These are phyloP conservation scores for Anoplius nigerrimus DNA, from an alignment of 2,888 invertebrate species.

Conservation along the genomic window DNA sequence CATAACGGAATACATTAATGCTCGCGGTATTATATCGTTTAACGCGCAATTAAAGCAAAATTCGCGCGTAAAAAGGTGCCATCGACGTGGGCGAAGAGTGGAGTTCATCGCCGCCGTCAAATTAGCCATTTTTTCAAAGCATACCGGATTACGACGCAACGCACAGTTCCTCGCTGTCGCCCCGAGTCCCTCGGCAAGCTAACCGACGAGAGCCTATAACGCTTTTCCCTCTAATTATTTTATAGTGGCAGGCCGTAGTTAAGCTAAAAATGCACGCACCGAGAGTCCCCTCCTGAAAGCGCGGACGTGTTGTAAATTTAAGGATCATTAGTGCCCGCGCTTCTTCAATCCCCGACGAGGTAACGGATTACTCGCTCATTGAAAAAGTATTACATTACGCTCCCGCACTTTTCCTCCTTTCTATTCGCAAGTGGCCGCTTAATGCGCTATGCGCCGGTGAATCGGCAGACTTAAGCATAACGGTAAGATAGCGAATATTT, in stretches of 20 bases:
- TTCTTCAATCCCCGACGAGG: conserved; percentile 34
- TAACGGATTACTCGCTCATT: not conserved
- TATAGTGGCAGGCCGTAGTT: conserved; percentile 37
- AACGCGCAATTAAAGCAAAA: no score
- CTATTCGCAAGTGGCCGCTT: not conserved
- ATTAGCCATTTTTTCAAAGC: not conserved
- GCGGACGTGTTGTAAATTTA: conserved; percentile 51
- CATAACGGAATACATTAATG: no score
- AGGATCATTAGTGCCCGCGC: conserved; percentile 49
- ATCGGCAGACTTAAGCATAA: no score
- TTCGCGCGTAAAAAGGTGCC: no score
- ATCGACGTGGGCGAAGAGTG: no score
- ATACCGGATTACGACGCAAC: not conserved
- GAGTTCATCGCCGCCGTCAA: no score
- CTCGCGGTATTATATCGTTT: no score
- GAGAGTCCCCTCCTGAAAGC: conserved; percentile 39
- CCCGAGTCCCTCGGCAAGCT: not conserved
- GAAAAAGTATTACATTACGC: not conserved
- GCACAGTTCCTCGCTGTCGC: not conserved
- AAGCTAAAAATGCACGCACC: conserved; percentile 34
- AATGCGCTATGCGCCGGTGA: no score
- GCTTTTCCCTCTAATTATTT: conserved; percentile 48
- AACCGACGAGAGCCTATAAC: conserved; percentile 4
- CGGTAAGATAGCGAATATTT: no score
- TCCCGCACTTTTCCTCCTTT: not conserved